These are phyloP conservation scores for Diarsia rubi DNA, from an alignment of 2,888 invertebrate genomes.

Conservation along the genomic window DNA sequence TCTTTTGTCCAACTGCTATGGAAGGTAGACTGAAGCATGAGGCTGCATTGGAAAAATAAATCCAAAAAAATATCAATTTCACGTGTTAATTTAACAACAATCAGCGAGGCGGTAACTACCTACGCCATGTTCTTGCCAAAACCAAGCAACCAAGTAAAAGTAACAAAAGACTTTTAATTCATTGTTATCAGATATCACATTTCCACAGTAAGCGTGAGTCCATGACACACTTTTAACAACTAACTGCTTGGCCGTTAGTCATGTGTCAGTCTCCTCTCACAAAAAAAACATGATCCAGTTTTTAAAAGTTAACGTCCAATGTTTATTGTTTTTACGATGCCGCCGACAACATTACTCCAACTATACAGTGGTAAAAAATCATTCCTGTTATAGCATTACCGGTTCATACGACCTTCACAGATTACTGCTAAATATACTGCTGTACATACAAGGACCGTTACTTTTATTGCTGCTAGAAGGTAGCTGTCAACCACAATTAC, in stretches of 20 bases:
- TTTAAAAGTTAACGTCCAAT: slow-evolving; percentile 71
- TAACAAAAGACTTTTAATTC: slow-evolving; percentile 44
- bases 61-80: slow-evolving; percentile 4
- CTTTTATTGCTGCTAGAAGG: slow-evolving; percentile 41
- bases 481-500: slow-evolving; percentile 31
- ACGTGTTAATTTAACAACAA: slow-evolving; percentile 1
- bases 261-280: slow-evolving; percentile 53
- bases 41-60: not conserved
- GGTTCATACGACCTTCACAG: slow-evolving; percentile 81
- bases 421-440: slow-evolving; percentile 62
- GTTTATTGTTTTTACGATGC: slow-evolving; percentile 81
- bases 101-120: slow-evolving; percentile 3
- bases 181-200: slow-evolving; percentile 63
- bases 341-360: slow-evolving; percentile 56
- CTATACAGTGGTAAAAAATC: slow-evolving; percentile 73
- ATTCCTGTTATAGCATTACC: slow-evolving; percentile 77
- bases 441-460: slow-evolving; percentile 70
- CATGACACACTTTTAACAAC: slow-evolving; percentile 57
- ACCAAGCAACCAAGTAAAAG: slow-evolving; percentile 49
- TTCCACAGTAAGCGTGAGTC: slow-evolving; percentile 60
- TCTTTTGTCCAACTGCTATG: not conserved
- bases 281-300: slow-evolving; percentile 75
- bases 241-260: slow-evolving; percentile 58
- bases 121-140: slow-evolving; percentile 24
- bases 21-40: not conserved